Base-by-base conservation (phyloP, 1,140 invertebrate genomes). In the Leguminivora glycinivorella region DNA sequence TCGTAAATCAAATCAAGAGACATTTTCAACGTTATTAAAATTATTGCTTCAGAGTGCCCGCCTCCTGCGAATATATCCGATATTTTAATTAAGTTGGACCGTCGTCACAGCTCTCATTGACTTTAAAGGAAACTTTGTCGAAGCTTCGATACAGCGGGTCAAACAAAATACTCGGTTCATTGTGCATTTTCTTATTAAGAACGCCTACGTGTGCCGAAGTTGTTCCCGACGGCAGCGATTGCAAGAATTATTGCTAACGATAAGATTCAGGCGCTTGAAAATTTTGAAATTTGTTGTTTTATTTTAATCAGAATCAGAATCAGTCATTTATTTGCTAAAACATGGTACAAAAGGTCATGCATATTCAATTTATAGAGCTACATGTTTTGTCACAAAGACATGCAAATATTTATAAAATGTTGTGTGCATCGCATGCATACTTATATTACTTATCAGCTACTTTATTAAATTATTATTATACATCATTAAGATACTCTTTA, bases 61-160 rank as follows among this genome's bases (percentile, higher is more conserved):
- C n/a, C 10, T 26, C 17, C 25, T 12, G 26, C 4, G 25, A 29
- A 26, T 63, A 43, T 73, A 60, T 70, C 63, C 71, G 72, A 75
- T 76, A 79, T 80, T 80, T 82, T 77, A 80, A 82, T 82, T 79
- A 78, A 79, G 76, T 34, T 63, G 60, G n/a, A 43, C 63, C 56
- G 47, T 17, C 72, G 52, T 71, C 66, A 69, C 71, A 52, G 19
- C 69, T 69, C 26, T 72, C 52, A 31, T 63, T 63, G 58, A 31
- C 25, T 26, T 63, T 34, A 60, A 60, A n/a, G 26, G 58, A 58
- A 63, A 63, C 58, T 63, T 63, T 31, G 25, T 22, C 26, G 12
- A 25, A 25, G 9, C 58, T 26, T 17, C 58, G 25, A 63, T 63
- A 26, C 26, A 29, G 25, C 25, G 14, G 58, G 26, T 19, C 58